Conservation (phyloP, 1,140 invertebrate genomes). For the Popillia japonica region DNA sequence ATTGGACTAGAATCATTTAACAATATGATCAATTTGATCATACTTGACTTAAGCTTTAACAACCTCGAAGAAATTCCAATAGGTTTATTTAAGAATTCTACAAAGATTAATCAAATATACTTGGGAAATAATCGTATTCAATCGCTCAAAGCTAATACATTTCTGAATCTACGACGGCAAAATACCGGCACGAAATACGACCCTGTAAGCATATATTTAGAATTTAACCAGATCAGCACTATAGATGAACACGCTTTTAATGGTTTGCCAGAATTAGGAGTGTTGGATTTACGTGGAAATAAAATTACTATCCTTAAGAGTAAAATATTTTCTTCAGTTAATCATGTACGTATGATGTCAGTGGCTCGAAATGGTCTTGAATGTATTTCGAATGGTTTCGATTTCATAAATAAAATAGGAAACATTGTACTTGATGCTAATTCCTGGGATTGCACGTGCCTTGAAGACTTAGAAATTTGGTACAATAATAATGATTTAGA, state of each 20-base stretch:
- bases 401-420: background rate
- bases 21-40: slow-evolving; percentile 53
- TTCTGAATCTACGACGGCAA: slow-evolving; percentile 49
- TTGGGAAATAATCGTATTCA: slow-evolving; percentile 53
- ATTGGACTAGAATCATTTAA: slow-evolving; percentile 54
- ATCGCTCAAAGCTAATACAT: slow-evolving; percentile 46
- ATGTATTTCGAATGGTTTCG: background rate
- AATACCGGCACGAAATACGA: background rate
- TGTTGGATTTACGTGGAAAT: slow-evolving; percentile 55
- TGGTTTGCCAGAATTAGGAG: slow-evolving; percentile 51
- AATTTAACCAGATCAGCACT: slow-evolving; percentile 51
- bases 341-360: background rate
- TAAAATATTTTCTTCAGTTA: background rate
- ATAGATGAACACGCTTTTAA: slow-evolving; percentile 53
- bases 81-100: slow-evolving; percentile 54
- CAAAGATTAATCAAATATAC: slow-evolving; percentile 51
- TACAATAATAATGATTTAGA: background rate
- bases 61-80: slow-evolving; percentile 49
- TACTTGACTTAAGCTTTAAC: slow-evolving; percentile 53
- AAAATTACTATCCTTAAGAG: background rate
- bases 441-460: slow-evolving; percentile 14
- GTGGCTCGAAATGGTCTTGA: background rate
- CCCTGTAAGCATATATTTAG: slow-evolving; percentile 42
- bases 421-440: background rate
- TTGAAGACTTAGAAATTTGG: background rate